phyloP scores from a whole-genome alignment of 2,888 invertebrate genomes.

The Camptogramma bilineatum region DNA sequence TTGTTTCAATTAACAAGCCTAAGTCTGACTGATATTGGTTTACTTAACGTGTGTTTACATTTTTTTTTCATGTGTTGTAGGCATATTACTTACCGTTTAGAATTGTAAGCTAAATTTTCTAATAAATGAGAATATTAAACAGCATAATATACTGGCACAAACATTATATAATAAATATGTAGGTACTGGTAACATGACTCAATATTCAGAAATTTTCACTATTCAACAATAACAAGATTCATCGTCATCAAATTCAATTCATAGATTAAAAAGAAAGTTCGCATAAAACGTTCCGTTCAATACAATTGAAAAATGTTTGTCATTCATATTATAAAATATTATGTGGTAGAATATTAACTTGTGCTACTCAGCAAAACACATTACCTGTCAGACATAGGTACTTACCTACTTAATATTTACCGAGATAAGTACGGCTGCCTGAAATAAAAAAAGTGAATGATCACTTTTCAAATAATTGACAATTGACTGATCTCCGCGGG shows the following conservation, averaged over 20 bases:
- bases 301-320: slow-evolving; percentile 1
- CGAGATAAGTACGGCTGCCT: neutral
- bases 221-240: slow-evolving; percentile 25
- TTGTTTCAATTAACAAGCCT: slow-evolving; percentile 25
- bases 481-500: no score
- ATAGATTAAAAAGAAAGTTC: slow-evolving; percentile 26
- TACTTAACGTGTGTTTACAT: neutral
- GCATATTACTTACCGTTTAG: neutral
- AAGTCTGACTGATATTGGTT: slow-evolving; percentile 3
- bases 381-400: neutral
- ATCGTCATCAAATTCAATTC: slow-evolving; percentile 22
- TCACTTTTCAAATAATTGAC: neutral
- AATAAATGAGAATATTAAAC: neutral
- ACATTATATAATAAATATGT: no score
- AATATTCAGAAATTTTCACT: no score
- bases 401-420: neutral
- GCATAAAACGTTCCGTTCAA: slow-evolving; percentile 12
- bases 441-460: neutral
- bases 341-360: neutral
- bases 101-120: neutral
- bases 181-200: no score
- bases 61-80: neutral
- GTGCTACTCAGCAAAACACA: slow-evolving; percentile 3
- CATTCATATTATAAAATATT: slow-evolving; percentile 17
- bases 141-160: no score